A percentile compares a stretch with the other conserved stretches of the same genome.
phyloP scores from a whole-genome alignment of 2,888 invertebrate genomes.

The Macaria liturata region DNA sequence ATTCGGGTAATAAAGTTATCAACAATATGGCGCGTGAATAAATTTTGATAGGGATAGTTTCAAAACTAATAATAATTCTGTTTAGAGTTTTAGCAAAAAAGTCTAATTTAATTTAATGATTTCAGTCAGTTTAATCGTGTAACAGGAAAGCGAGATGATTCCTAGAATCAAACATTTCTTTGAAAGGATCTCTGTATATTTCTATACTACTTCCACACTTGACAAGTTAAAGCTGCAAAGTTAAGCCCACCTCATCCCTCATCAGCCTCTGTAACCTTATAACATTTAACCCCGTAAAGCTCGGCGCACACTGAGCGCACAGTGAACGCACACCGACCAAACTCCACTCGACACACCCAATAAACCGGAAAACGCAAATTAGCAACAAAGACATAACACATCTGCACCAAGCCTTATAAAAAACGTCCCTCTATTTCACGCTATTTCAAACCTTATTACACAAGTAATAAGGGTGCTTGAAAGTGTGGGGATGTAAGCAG shows the following conservation, averaged over 20 bases:
- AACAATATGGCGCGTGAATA: neutral
- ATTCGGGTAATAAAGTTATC: neutral
- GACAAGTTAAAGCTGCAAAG: no score
- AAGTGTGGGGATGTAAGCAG: constrained; percentile 45
- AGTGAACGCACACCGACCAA: constrained; percentile 39
- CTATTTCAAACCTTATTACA: constrained; percentile 43
- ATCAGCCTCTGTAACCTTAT: constrained; percentile 34
- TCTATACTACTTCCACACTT: no score
- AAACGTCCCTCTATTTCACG: constrained; percentile 13
- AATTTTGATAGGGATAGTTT: no score
- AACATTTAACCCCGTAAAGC: constrained; percentile 52
- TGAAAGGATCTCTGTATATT: no score
- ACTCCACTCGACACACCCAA: constrained; percentile 73
- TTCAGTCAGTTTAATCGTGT: no score
- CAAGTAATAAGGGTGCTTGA: constrained; percentile 40
- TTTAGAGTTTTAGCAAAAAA: no score
- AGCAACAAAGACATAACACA: constrained; percentile 81
- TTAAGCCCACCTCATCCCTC: neutral
- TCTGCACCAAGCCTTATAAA: constrained; percentile 57
- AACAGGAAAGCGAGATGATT: no score
- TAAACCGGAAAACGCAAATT: constrained; percentile 81
- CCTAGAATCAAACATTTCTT: no score
- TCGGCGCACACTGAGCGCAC: constrained; percentile 1
- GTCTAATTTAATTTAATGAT: no score
- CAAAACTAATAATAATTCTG: no score